Percentiles rank a stretch among this genome's conserved stretches.
Evolutionary conservation across 2,888 invertebrate species (phyloP).

Genomic region (Euplagia quadripunctaria): DNA sequence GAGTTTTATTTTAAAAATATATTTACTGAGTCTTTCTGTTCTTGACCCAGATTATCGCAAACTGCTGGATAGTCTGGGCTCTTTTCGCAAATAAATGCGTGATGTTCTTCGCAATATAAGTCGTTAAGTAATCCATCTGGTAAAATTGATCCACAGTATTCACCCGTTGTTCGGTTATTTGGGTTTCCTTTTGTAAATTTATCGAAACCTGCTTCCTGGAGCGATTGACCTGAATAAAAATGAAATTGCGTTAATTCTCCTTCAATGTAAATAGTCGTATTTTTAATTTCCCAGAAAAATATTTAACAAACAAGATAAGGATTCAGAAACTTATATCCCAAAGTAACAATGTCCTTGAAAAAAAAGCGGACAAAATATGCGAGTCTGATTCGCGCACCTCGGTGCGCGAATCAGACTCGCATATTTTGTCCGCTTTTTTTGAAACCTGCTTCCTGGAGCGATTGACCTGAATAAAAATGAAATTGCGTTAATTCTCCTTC

Average conservation of each 20-base stretch:
- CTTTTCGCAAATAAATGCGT: conserved; percentile 20
- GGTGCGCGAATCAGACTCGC: no score
- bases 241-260: no score
- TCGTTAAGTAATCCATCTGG: conserved; percentile 55
- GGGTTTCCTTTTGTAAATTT: conserved; percentile 57
- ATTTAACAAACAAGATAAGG: no score
- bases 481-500: no score
- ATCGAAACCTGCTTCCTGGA: conserved; percentile 59
- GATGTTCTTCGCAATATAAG: conserved; percentile 47
- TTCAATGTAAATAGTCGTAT: no score
- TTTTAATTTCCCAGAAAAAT: no score
- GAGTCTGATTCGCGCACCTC: no score
- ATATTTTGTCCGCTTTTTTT: no score
- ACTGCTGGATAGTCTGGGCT: conserved; percentile 9
- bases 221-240: conserved; percentile 53
- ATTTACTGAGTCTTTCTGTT: neutral
- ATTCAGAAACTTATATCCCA: no score
- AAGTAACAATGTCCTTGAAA: no score
- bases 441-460: conserved; percentile 59
- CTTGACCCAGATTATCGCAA: neutral
- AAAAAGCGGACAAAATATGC: no score
- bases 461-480: conserved; percentile 52
- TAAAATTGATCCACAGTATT: conserved; percentile 59
- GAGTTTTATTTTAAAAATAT: neutral
- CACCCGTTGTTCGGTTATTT: conserved; percentile 52